Percentiles rank a stretch among this genome's conserved stretches.
Evolutionary conservation across 2,888 invertebrate genomes (phyloP).

Genomic region (Aelia acuminata): DNA sequence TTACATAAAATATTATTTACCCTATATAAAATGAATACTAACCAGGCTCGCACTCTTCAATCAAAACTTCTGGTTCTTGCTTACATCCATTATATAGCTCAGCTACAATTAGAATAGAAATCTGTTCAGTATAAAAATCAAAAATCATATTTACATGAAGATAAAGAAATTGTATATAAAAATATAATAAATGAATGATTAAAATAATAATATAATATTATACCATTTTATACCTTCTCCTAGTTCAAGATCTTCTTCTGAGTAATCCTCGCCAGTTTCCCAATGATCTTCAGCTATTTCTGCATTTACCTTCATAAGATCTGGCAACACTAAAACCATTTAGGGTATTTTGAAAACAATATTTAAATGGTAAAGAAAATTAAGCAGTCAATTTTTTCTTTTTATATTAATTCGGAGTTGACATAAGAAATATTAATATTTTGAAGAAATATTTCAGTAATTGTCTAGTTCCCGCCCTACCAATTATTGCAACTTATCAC

Average conservation of each 20-base stretch:
- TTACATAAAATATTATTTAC: background rate
- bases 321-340: background rate
- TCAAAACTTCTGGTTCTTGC: slow-evolving; percentile 18
- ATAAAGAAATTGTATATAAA: background rate
- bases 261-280: background rate
- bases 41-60: background rate
- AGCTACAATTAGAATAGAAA: background rate
- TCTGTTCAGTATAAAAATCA: background rate
- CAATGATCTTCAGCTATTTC: background rate
- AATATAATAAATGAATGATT: no score
- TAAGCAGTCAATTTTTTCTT: background rate
- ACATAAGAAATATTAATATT: background rate
- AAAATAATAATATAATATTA: background rate
- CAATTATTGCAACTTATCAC: no score
- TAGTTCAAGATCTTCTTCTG: background rate
- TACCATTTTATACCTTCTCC: background rate
- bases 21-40: slow-evolving; percentile 1
- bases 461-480: no score
- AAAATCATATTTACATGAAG: background rate
- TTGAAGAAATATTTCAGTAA: background rate
- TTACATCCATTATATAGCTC: background rate
- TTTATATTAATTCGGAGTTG: background rate
- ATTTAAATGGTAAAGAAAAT: background rate
- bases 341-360: background rate
- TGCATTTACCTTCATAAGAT: background rate